phyloP scores from a whole-genome alignment of 2,888 invertebrate species.

The Cryptus viduatorius region DNA sequence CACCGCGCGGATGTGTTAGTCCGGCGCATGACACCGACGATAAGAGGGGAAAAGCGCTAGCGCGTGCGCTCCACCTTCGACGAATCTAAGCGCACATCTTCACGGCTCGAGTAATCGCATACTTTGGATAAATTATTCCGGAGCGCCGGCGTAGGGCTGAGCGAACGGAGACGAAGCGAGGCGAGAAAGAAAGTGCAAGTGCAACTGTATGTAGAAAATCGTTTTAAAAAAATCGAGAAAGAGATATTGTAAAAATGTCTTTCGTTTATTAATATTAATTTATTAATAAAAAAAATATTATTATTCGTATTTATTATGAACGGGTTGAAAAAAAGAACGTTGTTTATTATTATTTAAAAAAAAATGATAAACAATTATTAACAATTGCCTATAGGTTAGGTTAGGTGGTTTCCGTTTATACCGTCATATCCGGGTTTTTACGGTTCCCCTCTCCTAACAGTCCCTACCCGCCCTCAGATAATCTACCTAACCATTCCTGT shows the following conservation, averaged over 20 bases:
- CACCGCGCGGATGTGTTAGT: not conserved
- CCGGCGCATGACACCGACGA: slow-evolving; percentile 40
- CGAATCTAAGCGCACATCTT: slow-evolving; percentile 65
- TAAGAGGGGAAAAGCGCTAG: slow-evolving; percentile 61
- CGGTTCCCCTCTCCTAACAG: too few relatives aligned
- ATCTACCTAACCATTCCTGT: too few relatives aligned
- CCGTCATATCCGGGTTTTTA: too few relatives aligned
- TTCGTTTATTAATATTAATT: not conserved
- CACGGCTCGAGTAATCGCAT: slow-evolving; percentile 64
- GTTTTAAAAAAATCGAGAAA: not conserved
- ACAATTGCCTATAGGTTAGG: too few relatives aligned
- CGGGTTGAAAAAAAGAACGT: too few relatives aligned
- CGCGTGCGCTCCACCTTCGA: slow-evolving; percentile 58
- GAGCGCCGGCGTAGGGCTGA: not conserved
- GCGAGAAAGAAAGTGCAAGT: not conserved
- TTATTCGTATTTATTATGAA: too few relatives aligned
- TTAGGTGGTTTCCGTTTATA: too few relatives aligned
- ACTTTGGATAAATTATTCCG: slow-evolving; percentile 63
- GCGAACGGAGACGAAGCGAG: not conserved
- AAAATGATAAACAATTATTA: too few relatives aligned
- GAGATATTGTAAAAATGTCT: not conserved
- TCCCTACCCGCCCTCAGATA: too few relatives aligned
- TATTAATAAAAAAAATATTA: too few relatives aligned
- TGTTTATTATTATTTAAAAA: too few relatives aligned
- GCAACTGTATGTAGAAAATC: not conserved